Evolutionary conservation across 2,888 invertebrate genomes (phyloP).

Genomic region (Lepidochitona cinerea): DNA sequence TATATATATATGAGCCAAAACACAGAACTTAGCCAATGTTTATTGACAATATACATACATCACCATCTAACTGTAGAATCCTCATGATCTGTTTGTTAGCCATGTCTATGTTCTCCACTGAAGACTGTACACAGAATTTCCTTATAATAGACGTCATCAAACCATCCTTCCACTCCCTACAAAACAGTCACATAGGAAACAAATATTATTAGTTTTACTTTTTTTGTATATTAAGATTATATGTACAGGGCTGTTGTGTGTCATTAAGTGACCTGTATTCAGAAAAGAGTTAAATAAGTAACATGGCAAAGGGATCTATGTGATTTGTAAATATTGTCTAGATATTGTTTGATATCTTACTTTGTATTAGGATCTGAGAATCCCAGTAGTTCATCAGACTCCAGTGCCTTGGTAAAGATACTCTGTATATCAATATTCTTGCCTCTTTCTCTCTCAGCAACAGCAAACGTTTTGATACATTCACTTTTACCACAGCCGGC

Average conservation of each 20-base stretch:
- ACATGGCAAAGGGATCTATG: too few relatives aligned
- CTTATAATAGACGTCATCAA: constrained; percentile 59
- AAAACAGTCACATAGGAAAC: too few relatives aligned
- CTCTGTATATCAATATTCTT: constrained; percentile 65
- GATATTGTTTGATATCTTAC: constrained; percentile 29
- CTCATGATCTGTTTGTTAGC: constrained; percentile 56
- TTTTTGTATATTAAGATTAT: too few relatives aligned
- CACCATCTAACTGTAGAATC: constrained; percentile 67
- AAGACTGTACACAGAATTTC: constrained; percentile 60
- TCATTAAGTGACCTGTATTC: too few relatives aligned
- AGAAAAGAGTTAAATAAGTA: too few relatives aligned
- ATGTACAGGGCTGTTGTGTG: too few relatives aligned
- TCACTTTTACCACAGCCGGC: constrained; percentile 69
- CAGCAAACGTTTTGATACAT: constrained; percentile 68
- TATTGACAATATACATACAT: constrained; percentile 47
- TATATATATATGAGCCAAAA: too few relatives aligned
- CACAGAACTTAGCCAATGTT: too few relatives aligned
- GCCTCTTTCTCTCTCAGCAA: constrained; percentile 65
- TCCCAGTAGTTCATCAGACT: constrained; percentile 65
- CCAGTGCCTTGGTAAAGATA: constrained; percentile 66
- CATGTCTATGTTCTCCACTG: constrained; percentile 36
- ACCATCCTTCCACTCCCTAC: constrained; percentile 67
- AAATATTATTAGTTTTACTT: too few relatives aligned
- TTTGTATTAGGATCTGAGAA: constrained; percentile 56
- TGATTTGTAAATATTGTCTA: too few relatives aligned